Evolutionary conservation across 2,113 vertebrate genomes (phyloP).

Genomic region (Camelus dromedarius): DNA sequence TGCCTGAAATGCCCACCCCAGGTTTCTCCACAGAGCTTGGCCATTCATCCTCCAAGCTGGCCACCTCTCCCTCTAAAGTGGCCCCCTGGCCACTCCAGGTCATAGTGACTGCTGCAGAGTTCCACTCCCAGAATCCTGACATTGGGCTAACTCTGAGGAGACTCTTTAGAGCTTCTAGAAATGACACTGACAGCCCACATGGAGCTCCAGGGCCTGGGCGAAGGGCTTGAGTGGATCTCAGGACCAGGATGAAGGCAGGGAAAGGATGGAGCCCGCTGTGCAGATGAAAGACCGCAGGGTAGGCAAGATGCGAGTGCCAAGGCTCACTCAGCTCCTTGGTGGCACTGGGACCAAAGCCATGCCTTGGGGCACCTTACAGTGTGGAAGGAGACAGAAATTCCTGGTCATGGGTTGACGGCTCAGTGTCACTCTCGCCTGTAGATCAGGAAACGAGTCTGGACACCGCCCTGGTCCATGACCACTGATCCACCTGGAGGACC

Average conservation of each 20-base stretch:
- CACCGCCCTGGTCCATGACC: background rate
- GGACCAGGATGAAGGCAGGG: background rate
- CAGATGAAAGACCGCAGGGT: background rate
- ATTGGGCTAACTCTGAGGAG: background rate
- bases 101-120: background rate
- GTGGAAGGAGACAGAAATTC: background rate
- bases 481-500: background rate
- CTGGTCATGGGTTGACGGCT: accelerated
- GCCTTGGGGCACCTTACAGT: accelerated
- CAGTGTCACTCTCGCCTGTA: background rate
- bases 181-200: too few species aligned
- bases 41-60: background rate
- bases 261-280: accelerated
- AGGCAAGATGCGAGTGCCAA: background rate
- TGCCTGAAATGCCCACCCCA: accelerated
- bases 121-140: background rate
- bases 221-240: background rate
- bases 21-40: background rate
- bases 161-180: background rate
- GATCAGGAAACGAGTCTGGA: background rate
- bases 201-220: background rate
- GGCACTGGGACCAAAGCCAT: background rate
- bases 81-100: background rate
- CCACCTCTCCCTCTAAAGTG: background rate
- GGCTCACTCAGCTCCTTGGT: background rate